These are phyloP conservation scores for Pachycephus smyrnensis DNA, from an alignment of 2,888 invertebrate species.

Conservation along the genomic window DNA sequence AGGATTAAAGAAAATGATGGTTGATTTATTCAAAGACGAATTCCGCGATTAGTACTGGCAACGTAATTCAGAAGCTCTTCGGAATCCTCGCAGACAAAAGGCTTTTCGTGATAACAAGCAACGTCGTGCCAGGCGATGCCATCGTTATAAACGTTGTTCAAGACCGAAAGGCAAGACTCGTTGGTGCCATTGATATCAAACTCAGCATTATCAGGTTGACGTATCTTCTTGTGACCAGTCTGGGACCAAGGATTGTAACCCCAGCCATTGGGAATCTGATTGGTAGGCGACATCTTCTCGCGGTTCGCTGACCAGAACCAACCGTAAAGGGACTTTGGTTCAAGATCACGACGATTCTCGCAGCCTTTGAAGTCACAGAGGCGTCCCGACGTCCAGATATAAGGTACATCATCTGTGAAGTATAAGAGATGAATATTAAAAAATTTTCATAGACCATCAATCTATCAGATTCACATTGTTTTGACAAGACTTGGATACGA, in stretches of 20 bases:
- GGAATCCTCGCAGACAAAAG: conserved; percentile 90
- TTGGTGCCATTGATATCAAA: conserved; percentile 89
- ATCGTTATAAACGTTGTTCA: conserved; percentile 94
- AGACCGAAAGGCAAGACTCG: conserved; percentile 87
- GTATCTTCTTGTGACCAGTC: conserved; percentile 89
- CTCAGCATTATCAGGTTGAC: conserved; percentile 92
- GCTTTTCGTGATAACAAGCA: conserved; percentile 93
- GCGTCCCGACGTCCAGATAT: conserved; percentile 94
- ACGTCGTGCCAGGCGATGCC: conserved; percentile 96
- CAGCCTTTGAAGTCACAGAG: conserved; percentile 95
- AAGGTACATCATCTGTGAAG: conserved; percentile 82
- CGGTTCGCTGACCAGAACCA: conserved; percentile 96
- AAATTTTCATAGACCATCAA: too few species aligned
- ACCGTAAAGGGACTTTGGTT: conserved; percentile 86
- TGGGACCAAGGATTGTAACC: conserved; percentile 91
- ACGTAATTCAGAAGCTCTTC: conserved; percentile 89
- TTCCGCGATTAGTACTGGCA: conserved; percentile 84
- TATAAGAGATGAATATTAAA: neutral
- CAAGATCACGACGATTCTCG: conserved; percentile 85
- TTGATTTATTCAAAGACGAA: conserved; percentile 76
- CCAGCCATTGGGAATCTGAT: conserved; percentile 77
- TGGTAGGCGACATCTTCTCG: conserved; percentile 87
- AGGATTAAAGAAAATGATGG: neutral
- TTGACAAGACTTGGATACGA: neutral
- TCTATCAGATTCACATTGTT: neutral